phyloP scores from a whole-genome alignment of 35 echinoderm and acorn worm species.

The Antedon bifida region DNA sequence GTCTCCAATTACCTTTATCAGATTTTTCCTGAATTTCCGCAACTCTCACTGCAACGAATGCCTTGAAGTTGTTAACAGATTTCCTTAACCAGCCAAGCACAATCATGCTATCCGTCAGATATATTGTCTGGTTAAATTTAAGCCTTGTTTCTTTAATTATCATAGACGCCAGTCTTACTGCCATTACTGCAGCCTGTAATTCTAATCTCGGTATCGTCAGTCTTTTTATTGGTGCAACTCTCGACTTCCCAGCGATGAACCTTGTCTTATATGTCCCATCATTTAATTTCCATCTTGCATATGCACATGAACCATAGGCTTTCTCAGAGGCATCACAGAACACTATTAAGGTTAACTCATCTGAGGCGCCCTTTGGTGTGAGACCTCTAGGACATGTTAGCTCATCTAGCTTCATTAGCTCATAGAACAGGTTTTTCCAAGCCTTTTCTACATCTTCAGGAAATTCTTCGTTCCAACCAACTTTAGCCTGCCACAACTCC shows the following conservation, averaged over 20 bases:
- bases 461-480: too few relatives aligned
- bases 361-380: neutral
- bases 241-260: neutral
- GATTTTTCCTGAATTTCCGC: conserved; percentile 4
- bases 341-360: neutral
- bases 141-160: neutral
- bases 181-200: neutral
- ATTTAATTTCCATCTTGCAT: neutral
- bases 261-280: neutral
- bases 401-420: neutral
- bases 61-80: neutral
- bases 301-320: conserved; percentile 13
- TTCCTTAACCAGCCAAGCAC: neutral
- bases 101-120: neutral
- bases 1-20: neutral
- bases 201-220: neutral
- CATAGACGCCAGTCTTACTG: neutral
- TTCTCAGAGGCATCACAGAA: conserved; percentile 36
- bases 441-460: too few relatives aligned
- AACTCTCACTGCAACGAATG: neutral
- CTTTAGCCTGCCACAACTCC: too few relatives aligned
- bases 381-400: conserved; percentile 10
- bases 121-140: neutral
- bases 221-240: neutral
- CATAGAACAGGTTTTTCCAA: neutral